Percentiles rank a stretch among this genome's conserved stretches.
These are phyloP conservation scores for Gallinago paraguaiae DNA, from an alignment of 2,113 vertebrate species.

Conservation along the genomic window DNA sequence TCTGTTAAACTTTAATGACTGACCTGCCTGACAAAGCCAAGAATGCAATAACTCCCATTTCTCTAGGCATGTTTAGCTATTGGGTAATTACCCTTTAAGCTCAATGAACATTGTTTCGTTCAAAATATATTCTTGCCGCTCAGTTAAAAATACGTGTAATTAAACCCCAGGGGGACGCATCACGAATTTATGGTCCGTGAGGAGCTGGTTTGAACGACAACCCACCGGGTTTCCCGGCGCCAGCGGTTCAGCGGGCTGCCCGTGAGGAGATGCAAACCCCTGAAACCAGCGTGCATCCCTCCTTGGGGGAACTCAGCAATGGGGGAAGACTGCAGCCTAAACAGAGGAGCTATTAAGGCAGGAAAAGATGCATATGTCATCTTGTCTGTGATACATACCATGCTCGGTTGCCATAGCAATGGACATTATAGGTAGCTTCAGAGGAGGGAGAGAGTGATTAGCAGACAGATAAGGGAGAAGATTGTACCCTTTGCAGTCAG, in stretches of 20 bases:
- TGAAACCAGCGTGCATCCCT: fast-evolving
- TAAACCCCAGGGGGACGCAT: not conserved
- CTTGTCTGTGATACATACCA: conserved; percentile 18
- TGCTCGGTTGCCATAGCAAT: conserved; percentile 45
- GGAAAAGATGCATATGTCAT: conserved; percentile 36
- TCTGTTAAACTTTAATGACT: conserved; percentile 59
- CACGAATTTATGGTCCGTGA: not conserved
- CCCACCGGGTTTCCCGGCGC: not conserved
- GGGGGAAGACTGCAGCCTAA: not conserved
- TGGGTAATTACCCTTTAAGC: conserved; percentile 13
- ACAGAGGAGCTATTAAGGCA: conserved; percentile 17
- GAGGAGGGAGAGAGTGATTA: conserved; percentile 43
- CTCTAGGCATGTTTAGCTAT: not conserved
- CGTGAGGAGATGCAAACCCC: not conserved
- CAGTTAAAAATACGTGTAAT: not conserved
- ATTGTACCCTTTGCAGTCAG: not conserved
- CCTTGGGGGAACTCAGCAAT: not conserved
- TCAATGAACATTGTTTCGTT: not conserved
- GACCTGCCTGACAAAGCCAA: not conserved
- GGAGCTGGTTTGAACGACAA: not conserved
- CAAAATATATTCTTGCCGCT: not conserved
- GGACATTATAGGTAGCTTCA: conserved; percentile 43
- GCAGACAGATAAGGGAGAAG: not conserved
- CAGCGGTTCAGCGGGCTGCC: not conserved
- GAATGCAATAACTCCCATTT: not conserved